These are phyloP conservation scores for Amphiprion clarkii DNA, from an alignment of 2,797 vertebrate species.

Conservation along the genomic window DNA sequence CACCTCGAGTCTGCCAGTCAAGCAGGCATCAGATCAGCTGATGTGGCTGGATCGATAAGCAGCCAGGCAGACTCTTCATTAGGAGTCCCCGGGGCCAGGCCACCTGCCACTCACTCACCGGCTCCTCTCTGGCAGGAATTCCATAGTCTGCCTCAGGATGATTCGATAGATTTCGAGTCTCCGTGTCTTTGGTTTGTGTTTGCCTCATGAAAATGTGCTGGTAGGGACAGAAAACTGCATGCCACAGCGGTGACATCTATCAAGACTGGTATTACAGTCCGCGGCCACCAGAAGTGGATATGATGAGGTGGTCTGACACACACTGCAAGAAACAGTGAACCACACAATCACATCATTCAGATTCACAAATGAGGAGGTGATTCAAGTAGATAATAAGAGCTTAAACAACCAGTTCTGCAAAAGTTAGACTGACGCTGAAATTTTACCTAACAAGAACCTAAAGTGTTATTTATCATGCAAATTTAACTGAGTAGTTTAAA, in stretches of 20 bases:
- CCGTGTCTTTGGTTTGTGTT: slow-evolving; percentile 31
- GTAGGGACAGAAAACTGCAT: slow-evolving; percentile 19
- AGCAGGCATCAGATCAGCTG: slow-evolving; percentile 71
- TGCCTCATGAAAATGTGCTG: slow-evolving; percentile 24
- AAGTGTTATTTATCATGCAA: too few relatives aligned
- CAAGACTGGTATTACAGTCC: not conserved
- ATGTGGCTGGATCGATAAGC: slow-evolving; percentile 72
- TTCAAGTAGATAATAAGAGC: not conserved
- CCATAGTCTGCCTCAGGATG: slow-evolving; percentile 40
- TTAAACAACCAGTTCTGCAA: too few relatives aligned
- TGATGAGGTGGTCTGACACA: not conserved
- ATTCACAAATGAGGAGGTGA: slow-evolving; percentile 6
- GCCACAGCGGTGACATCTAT: slow-evolving; percentile 7
- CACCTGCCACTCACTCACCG: slow-evolving; percentile 76
- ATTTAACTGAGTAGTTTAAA: too few relatives aligned
- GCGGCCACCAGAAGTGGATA: not conserved
- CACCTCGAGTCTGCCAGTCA: slow-evolving; percentile 52
- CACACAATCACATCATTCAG: not conserved
- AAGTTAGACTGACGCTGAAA: too few relatives aligned
- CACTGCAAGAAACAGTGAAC: not conserved
- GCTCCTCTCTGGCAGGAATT: slow-evolving; percentile 53
- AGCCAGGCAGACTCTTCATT: slow-evolving; percentile 79
- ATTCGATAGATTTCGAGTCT: slow-evolving; percentile 53
- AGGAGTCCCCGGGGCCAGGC: slow-evolving; percentile 74
- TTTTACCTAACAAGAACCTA: too few relatives aligned